Evolutionary conservation across 2,888 invertebrate genomes (phyloP), one percentile per base, ranked within the genome.

Genomic region (Acanthopleura granulata): DNA sequence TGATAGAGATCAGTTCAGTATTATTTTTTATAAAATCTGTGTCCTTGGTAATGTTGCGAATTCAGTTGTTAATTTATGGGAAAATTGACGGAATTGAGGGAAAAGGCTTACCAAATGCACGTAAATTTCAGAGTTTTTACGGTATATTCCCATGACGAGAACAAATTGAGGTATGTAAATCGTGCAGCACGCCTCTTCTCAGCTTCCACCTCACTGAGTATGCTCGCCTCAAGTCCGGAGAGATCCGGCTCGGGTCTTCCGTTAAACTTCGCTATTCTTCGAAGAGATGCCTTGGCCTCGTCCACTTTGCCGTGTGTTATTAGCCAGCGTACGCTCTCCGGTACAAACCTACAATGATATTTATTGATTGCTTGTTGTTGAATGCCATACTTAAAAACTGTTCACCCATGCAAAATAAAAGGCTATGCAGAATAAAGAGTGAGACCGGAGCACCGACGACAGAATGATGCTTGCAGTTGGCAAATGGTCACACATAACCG

Each of bases 301-400:
- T 77, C 69, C 0, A 74, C 61, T 57, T 77, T 71, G 18, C 79
- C 77, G 62, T 79, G 78, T 22, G 78, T 76, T 3, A 82, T 74
- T 29, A 81, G 76, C 81, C 82, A 83, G 61, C 83, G 76, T 69
- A 81, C 81, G 75, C 83, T 83, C 72, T 83, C 83, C 0, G 81
- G 81, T 14, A 82, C 72, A 49, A 80, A 75, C 75, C 83, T 83
- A n/a, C 6, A 72, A 57, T 9, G 9, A 40, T 9, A 40, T 40
- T 6, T 3, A 40, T 40, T 40, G 40, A 40, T 40, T 40, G 40
- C 4, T 40, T 40, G 40, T 40, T 40, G 40, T 40, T 3, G 3
- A 40, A 40, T 3, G 40, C n/a, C n/a, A n/a, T n/a, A n/a, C n/a
- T n/a, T n/a, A n/a, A n/a, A n/a, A n/a, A n/a, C n/a, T n/a, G n/a